Conservation (phyloP, 2,797 vertebrate genomes). For the Lithobates pipiens region DNA sequence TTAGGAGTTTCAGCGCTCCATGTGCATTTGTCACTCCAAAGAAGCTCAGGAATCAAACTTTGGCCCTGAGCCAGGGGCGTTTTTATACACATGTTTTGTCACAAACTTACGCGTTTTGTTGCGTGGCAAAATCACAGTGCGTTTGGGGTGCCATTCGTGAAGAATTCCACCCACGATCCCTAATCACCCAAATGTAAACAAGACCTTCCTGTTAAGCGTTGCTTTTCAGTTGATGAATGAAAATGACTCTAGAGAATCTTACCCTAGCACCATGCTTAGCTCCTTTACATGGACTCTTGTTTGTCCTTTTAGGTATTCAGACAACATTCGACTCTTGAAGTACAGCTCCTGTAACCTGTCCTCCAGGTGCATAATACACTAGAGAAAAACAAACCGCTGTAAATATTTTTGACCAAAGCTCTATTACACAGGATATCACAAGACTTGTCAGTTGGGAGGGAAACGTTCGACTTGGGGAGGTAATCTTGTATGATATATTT, state of each 20-base stretch:
- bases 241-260: slow-evolving; percentile 63
- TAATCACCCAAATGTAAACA: no score
- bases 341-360: slow-evolving; percentile 97
- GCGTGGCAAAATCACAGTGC: no score
- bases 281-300: slow-evolving; percentile 98
- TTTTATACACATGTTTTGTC: no score
- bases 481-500: no score
- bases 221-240: background rate
- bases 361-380: slow-evolving; percentile 99
- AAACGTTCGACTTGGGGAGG: no score
- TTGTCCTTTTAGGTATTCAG: slow-evolving; percentile 96
- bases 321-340: slow-evolving; percentile 98
- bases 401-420: background rate
- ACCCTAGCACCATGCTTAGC: slow-evolving; percentile 94
- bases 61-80: no score
- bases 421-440: background rate
- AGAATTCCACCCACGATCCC: no score
- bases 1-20: no score
- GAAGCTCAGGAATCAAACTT: no score
- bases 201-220: background rate
- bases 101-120: no score
- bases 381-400: slow-evolving; percentile 31
- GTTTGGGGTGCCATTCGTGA: no score
- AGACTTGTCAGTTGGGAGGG: background rate
- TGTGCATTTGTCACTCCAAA: no score